Evolutionary conservation across 2,113 vertebrate species (phyloP).

Genomic region (Campylomormyrus numenius): DNA sequence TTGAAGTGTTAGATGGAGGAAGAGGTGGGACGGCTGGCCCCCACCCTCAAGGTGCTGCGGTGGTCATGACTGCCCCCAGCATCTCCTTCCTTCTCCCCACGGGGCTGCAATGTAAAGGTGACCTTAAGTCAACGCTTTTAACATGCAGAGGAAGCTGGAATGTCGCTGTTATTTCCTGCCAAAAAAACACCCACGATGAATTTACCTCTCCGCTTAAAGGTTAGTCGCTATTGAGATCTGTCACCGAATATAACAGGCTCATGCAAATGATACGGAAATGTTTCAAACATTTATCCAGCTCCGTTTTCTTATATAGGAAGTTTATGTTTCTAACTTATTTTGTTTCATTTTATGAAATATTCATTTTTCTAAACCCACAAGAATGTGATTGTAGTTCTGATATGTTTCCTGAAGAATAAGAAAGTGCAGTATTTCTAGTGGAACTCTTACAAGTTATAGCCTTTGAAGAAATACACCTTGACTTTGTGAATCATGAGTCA

Average conservation of each 20-base stretch:
- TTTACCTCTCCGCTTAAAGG: neutral
- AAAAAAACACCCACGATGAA: neutral
- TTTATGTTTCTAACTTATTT: neutral
- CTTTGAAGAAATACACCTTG: neutral
- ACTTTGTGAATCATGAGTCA: neutral
- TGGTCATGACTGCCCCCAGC: neutral
- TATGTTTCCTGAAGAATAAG: neutral
- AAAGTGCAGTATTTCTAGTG: neutral
- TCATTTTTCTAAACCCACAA: neutral
- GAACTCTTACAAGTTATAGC: neutral
- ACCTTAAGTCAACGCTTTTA: neutral
- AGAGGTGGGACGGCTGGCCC: neutral
- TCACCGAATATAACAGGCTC: neutral
- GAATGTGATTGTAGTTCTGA: neutral
- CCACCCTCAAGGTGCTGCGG: neutral
- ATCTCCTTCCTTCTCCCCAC: neutral
- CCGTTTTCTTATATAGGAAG: neutral
- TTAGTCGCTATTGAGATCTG: neutral
- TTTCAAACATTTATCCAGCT: neutral
- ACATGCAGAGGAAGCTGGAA: neutral
- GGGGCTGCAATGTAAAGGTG: neutral
- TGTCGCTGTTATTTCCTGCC: neutral
- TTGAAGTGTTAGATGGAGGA: neutral
- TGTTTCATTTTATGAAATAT: slow-evolving; percentile 6
- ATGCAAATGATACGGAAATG: neutral